Evolutionary conservation across 2,113 vertebrate genomes (phyloP).

Genomic region (Callorhinus ursinus): DNA sequence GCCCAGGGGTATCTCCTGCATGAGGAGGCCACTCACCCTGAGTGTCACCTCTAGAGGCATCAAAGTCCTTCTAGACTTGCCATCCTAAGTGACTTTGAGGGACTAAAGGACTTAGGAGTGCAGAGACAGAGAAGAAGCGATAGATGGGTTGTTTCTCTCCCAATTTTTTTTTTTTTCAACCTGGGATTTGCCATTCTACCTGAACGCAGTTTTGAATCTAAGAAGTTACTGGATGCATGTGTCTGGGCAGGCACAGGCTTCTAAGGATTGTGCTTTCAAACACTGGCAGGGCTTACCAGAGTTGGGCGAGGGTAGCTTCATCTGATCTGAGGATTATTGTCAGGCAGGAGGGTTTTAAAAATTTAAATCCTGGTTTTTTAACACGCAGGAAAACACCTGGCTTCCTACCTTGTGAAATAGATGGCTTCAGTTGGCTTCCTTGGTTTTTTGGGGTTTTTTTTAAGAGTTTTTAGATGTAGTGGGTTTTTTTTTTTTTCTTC

Average conservation of each 20-base stretch:
- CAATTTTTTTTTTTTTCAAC: background rate
- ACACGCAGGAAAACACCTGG: constrained; percentile 44
- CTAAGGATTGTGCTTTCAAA: constrained; percentile 49
- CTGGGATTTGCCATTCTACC: background rate
- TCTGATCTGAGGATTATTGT: constrained; percentile 61
- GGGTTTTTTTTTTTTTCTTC: background rate
- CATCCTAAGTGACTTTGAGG: background rate
- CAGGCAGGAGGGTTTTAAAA: constrained; percentile 41
- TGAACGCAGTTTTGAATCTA: background rate
- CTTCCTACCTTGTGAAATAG: constrained; percentile 26
- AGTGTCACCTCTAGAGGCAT: background rate
- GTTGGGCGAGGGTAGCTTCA: background rate
- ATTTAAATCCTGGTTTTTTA: constrained; percentile 58
- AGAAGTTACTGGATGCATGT: constrained; percentile 5
- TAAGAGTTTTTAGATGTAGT: constrained; percentile 1
- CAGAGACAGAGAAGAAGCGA: background rate
- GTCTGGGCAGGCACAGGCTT: constrained; percentile 46
- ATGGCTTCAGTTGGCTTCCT: background rate
- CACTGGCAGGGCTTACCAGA: constrained; percentile 10
- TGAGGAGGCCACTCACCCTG: background rate
- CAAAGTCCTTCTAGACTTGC: background rate
- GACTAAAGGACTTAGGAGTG: background rate
- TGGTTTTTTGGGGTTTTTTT: background rate
- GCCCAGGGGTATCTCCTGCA: background rate
- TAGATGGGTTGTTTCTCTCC: background rate